Percentiles rank a stretch among this genome's conserved stretches.
Conservation (phyloP, 2,797 vertebrate species). For the Sphaeramia orbicularis region DNA sequence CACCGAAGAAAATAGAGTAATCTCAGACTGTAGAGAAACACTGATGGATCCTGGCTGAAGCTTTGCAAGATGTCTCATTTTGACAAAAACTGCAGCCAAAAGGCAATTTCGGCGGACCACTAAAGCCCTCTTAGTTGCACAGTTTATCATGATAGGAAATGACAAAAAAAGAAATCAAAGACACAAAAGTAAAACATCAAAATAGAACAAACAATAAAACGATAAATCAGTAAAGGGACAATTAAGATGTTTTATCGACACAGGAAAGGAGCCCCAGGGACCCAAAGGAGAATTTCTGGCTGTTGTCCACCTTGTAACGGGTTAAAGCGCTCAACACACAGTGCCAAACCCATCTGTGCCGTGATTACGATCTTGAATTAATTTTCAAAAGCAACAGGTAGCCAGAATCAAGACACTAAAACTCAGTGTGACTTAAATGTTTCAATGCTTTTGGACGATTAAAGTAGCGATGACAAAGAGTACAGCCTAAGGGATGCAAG, state of each 20-base stretch:
- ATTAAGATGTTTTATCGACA: conserved; percentile 30
- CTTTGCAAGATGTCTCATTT: conserved; percentile 17
- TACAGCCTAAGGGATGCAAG: not conserved
- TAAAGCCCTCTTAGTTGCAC: not conserved
- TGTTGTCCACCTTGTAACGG: conserved; percentile 30
- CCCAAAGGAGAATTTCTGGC: conserved; percentile 9
- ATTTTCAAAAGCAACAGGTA: conserved; percentile 43
- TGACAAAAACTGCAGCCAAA: conserved; percentile 13
- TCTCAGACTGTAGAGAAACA: conserved; percentile 11
- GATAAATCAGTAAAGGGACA: conserved; percentile 14
- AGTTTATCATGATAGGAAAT: not conserved
- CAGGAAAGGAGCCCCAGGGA: conserved; percentile 1
- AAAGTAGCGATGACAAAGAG: not conserved
- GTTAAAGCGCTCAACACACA: conserved; percentile 35
- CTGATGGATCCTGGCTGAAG: not conserved
- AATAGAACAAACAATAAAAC: not conserved
- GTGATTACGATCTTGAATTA: conserved; percentile 33
- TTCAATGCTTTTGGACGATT: not conserved
- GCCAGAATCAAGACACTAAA: not conserved
- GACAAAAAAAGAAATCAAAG: conserved; percentile 1
- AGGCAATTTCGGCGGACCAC: not conserved
- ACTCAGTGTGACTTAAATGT: not conserved
- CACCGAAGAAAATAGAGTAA: conserved; percentile 15
- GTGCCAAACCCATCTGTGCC: conserved; percentile 31
- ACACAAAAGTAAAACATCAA: not conserved